Conservation (phyloP, 2,113 vertebrate species). For the Nycticorax nycticorax region DNA sequence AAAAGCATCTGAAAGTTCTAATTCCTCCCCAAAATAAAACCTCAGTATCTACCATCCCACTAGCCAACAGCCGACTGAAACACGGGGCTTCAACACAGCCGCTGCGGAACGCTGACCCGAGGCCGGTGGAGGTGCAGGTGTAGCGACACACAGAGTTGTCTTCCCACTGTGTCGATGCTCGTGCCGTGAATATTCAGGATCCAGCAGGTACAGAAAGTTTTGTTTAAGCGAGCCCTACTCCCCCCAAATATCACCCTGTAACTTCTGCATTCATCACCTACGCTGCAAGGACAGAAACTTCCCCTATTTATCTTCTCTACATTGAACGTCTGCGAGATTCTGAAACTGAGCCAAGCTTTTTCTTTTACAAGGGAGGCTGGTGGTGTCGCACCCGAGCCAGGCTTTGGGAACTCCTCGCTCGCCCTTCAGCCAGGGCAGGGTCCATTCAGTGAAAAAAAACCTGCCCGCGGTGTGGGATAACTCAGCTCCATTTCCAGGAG, state of each 20-base stretch:
- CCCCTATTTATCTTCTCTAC: neutral
- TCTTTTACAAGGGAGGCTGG: neutral
- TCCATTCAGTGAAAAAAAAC: neutral
- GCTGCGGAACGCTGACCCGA: accelerated
- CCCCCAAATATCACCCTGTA: accelerated
- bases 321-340: neutral
- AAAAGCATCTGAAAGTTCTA: neutral
- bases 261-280: neutral
- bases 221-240: neutral
- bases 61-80: neutral
- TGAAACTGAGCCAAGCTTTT: neutral
- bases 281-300: neutral
- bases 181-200: neutral
- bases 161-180: neutral
- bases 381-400: no score
- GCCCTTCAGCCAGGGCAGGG: neutral
- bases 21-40: neutral
- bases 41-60: accelerated
- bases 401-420: neutral
- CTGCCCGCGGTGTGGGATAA: accelerated
- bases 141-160: no score
- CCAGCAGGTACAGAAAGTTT: neutral
- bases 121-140: accelerated
- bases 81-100: accelerated
- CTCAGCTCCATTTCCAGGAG: accelerated